Evolutionary conservation across 2,797 vertebrate genomes (phyloP), one percentile per base, ranked within the genome.

Genomic region (Nannoperca obscura): DNA sequence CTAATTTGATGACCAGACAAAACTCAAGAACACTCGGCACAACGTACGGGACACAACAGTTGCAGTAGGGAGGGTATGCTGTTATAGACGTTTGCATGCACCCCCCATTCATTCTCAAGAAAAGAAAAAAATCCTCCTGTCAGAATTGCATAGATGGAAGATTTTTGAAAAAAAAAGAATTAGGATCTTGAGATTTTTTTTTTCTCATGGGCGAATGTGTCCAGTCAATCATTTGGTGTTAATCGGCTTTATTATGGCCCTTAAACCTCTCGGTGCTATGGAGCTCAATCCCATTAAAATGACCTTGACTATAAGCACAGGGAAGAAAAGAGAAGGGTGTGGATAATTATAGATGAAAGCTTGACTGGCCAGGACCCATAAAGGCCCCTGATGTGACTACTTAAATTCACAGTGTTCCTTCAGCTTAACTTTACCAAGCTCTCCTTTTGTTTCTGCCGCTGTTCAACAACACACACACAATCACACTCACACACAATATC

Each of bases 231-330:
- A 88, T 84, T 88, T 69, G 50, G 64, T 64, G 67, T 89, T 96
- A 95, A 96, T 95, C 92, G 78, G 92, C 91, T 95, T 96, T 95
- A 91, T 93, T 89, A 86, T 91, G 91, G 80, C 82, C 85, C 82
- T 92, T 95, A 95, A 95, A 94, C 90, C 89, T 87, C 83, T 88
- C 86, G 67, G 85, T 86, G 87, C 78, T 83, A 58, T 89, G 73
- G 64, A 80, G 75, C 86, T 83, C 93, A 94, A 95, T 95, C 94
- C 90, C 87, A 94, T 95, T 95, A 95, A 94, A 94, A 86, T 90
- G 91, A 94, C 94, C 94, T 95, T 95, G 93, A 89, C 80, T 90
- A 59, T 85, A 86, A 89, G 84, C 71, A n/a, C 44, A 5, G 42
- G 34, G 81, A 88, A 83, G 84, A 84, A 81, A 82, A 70, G 76